Evolutionary conservation across 2,888 invertebrate species (phyloP), one percentile per base, ranked within the genome.

Genomic region (Atethmia centrago): DNA sequence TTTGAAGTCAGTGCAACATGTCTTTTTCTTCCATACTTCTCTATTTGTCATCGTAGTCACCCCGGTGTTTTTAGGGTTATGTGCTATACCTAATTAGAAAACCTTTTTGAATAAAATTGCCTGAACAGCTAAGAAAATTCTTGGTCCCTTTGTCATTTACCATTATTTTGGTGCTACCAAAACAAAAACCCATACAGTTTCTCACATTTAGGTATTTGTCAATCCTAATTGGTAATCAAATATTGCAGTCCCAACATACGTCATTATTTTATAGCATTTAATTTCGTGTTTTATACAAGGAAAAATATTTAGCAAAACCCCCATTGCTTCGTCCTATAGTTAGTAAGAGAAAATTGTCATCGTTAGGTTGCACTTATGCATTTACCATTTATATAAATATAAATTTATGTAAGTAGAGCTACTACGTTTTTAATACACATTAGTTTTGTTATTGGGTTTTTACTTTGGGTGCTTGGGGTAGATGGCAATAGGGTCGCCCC

Each of bases 161-260:
- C 8, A 45, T 47, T 16, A 31, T 7, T 10, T 47, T 31, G 9
- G 21, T n/a, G 5, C 16, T 10, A 31, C 47, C n/a, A n/a, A 61
- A 67, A 61, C 14, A 42, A 47, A 71, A 62, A 14, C 7, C 16
- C 36, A 16, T 2, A 9, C 28, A n/a, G 21, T 7, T 36, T 9
- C 14, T 45, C 45, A 40, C 8, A 40, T 28, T 25, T 9, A 9
- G 3, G 9, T 69, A 59, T 31, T 70, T 70, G 21, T 16, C 25
- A 40, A 56, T 21, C 58, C 42, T 47, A 68, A 42, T 68, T 47
- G 47, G 4, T 71, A 40, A 62, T 28, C 47, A 74, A 74, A 56
- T 45, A 56, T 28, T 40, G 5, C 9, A 49, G 16, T 47, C n/a
- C 25, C 4, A 51, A 55, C 8, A 21, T 16, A 45, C 12, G 16